Conservation (phyloP, 1,140 invertebrate genomes). For the Carcinoscorpius rotundicauda region DNA sequence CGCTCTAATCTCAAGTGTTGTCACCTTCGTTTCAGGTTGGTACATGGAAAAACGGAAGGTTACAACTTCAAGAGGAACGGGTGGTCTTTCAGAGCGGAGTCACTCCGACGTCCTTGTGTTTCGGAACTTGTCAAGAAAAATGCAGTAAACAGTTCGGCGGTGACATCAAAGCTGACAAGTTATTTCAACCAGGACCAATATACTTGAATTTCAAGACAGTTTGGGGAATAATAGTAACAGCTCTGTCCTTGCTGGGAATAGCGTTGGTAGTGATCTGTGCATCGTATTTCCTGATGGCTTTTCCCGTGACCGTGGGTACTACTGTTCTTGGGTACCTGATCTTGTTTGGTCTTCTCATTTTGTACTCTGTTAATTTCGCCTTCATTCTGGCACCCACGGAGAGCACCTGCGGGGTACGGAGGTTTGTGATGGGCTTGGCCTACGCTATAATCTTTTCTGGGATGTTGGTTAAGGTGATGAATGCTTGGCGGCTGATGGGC, state of each 20-base stretch:
- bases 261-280: conserved; percentile 33
- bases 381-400: conserved; percentile 37
- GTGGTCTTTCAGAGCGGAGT: background rate
- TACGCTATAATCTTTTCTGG: conserved; percentile 38
- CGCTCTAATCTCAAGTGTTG: conserved; percentile 6
- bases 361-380: conserved; percentile 37
- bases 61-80: conserved; percentile 24
- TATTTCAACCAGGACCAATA: background rate
- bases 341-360: conserved; percentile 35
- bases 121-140: conserved; percentile 1
- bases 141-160: no score
- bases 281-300: conserved; percentile 37
- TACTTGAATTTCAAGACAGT: conserved; percentile 31
- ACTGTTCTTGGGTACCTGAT: conserved; percentile 39
- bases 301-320: conserved; percentile 36
- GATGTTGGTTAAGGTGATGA: conserved; percentile 39
- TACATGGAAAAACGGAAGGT: conserved; percentile 28
- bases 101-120: conserved; percentile 11
- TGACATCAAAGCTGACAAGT: no score
- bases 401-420: conserved; percentile 34
- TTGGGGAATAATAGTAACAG: conserved; percentile 34
- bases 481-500: conserved; percentile 32
- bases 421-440: conserved; percentile 35
- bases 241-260: conserved; percentile 31
- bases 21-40: conserved; percentile 27